Conservation (phyloP, 1,140 invertebrate species). For the Nylanderia fulva region DNA sequence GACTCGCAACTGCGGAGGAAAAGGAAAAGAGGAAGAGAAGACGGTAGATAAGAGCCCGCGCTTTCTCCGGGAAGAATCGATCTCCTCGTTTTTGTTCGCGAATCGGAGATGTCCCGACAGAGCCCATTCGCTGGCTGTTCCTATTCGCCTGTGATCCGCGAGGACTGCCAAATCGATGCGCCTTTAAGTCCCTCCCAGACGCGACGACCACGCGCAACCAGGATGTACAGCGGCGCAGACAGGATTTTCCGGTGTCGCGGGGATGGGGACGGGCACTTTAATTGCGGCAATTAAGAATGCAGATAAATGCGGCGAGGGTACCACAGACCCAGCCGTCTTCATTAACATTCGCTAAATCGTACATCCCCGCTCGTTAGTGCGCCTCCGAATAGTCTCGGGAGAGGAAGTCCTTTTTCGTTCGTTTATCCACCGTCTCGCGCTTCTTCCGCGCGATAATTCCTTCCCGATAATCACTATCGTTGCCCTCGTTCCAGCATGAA, state of each 20-base stretch:
- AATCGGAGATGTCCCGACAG: constrained; percentile 54
- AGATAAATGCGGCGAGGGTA: constrained; percentile 64
- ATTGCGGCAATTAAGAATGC: constrained; percentile 69
- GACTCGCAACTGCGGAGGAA: constrained; percentile 3
- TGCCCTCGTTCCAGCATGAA: background rate
- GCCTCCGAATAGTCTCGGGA: constrained; percentile 31
- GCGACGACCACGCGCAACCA: constrained; percentile 39
- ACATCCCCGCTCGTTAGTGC: constrained; percentile 57
- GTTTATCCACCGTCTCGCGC: constrained; percentile 30
- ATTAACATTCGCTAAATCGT: constrained; percentile 64
- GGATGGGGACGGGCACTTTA: constrained; percentile 23
- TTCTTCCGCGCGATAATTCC: constrained; percentile 47
- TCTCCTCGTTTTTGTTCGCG: constrained; percentile 33
- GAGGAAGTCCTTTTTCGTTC: constrained; percentile 41
- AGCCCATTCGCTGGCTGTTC: constrained; percentile 43
- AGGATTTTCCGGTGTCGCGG: constrained; percentile 41
- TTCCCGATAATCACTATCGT: constrained; percentile 9
- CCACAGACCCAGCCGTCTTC: constrained; percentile 63
- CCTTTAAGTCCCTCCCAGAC: constrained; percentile 35
- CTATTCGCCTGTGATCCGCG: constrained; percentile 24
- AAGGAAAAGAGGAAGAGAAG: constrained; percentile 26
- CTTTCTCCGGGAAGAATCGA: constrained; percentile 29
- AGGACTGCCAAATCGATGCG: constrained; percentile 44
- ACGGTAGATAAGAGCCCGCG: constrained; percentile 40
- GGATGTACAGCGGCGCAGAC: constrained; percentile 43